Conservation (phyloP, 2,113 vertebrate genomes). For the Cavia aperea region DNA sequence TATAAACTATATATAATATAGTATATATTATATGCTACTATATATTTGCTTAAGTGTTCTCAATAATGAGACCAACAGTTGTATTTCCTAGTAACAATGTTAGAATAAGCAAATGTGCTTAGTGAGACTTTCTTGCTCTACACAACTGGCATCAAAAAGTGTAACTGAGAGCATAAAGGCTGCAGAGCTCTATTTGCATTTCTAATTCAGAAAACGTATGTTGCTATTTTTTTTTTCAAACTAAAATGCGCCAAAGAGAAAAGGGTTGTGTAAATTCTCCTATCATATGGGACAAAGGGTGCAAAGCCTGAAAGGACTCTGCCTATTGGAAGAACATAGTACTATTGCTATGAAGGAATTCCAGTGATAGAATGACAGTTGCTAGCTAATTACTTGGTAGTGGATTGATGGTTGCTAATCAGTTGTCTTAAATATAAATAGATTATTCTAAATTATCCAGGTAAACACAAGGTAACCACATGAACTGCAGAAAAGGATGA, state of each 20-base stretch:
- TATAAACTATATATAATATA: background rate
- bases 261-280: background rate
- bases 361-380: background rate
- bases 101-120: background rate
- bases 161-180: background rate
- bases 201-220: background rate
- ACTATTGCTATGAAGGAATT: background rate
- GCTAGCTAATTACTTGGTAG: background rate
- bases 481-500: background rate
- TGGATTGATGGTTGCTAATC: background rate
- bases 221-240: background rate
- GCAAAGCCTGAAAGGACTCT: background rate
- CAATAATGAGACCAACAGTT: background rate
- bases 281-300: background rate
- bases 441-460: background rate
- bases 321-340: background rate
- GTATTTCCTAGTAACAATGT: background rate
- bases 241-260: background rate
- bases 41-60: background rate
- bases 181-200: background rate
- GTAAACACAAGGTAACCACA: background rate
- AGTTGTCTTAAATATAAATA: background rate
- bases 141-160: background rate
- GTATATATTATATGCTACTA: too few relatives aligned
- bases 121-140: background rate